Evolutionary conservation across 2,888 invertebrate genomes (phyloP).

Genomic region (Lasioglossum lativentre): DNA sequence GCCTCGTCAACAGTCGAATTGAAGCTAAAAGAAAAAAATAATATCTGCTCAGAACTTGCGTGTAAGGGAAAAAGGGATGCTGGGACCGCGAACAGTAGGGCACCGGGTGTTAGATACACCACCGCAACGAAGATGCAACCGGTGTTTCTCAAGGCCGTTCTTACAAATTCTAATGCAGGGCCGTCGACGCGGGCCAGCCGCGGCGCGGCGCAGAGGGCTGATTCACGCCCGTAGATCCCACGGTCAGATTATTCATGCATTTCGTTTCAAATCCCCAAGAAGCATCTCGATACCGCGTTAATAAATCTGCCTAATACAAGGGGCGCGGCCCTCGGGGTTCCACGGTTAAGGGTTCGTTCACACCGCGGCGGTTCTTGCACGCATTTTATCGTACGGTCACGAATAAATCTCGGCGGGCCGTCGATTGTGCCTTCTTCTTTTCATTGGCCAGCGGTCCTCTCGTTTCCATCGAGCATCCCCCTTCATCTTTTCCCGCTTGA

Average conservation of each 20-base stretch:
- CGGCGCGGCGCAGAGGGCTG: conserved; percentile 52
- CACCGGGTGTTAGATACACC: conserved; percentile 13
- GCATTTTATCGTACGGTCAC: conserved; percentile 58
- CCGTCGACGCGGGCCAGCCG: conserved; percentile 6
- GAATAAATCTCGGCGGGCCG: conserved; percentile 63
- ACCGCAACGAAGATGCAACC: conserved; percentile 51
- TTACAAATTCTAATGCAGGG: conserved; percentile 50
- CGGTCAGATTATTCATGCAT: conserved; percentile 72
- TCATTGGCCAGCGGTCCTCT: conserved; percentile 24
- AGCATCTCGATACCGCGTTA: conserved; percentile 74
- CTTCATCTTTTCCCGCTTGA: conserved; percentile 4
- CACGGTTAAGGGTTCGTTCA: conserved; percentile 65
- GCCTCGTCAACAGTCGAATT: not conserved
- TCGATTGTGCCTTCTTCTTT: conserved; percentile 58
- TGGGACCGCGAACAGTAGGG: conserved; percentile 36
- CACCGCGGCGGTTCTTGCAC: conserved; percentile 46
- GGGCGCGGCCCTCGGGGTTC: conserved; percentile 62
- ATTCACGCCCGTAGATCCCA: conserved; percentile 74
- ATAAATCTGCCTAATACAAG: conserved; percentile 77
- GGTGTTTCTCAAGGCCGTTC: conserved; percentile 60
- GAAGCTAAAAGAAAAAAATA: not conserved
- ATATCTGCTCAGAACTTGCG: not conserved
- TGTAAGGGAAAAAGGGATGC: not conserved
- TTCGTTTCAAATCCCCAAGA: conserved; percentile 69
- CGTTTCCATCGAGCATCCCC: conserved; percentile 21